Conservation (phyloP, 1,140 invertebrate species). For the Diabrotica undecimpunctata region DNA sequence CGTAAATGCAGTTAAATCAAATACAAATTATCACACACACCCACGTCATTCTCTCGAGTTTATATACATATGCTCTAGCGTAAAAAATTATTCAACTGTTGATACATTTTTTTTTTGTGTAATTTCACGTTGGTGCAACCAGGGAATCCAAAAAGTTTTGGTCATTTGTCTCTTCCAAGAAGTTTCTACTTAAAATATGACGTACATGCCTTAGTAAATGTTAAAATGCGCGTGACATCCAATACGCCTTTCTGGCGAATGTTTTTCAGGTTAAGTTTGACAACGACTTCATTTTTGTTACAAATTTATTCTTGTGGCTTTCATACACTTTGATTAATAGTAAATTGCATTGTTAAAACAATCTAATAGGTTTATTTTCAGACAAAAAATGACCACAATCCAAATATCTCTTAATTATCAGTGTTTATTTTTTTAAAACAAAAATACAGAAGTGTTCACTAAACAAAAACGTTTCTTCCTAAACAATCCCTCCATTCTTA, state of each 20-base stretch:
- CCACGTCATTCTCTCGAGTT: background rate
- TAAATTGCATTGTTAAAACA: background rate
- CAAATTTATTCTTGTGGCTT: no score
- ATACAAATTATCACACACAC: slow-evolving; percentile 7
- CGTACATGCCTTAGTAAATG: no score
- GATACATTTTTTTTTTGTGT: background rate
- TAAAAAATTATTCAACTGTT: slow-evolving; percentile 14
- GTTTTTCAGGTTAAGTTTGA: no score
- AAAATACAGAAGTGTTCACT: no score
- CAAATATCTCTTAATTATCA: no score
- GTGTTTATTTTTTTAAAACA: no score
- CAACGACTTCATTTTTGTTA: no score
- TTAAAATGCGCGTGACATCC: background rate
- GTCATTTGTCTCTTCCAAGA: no score
- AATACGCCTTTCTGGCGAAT: background rate
- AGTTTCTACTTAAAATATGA: background rate
- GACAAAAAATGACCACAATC: no score
- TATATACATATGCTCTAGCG: slow-evolving; percentile 16
- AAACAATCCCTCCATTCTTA: no score
- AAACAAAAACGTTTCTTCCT: no score
- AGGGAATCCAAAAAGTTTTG: background rate
- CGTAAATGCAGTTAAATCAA: slow-evolving; percentile 10
- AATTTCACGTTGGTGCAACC: background rate
- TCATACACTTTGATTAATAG: background rate
- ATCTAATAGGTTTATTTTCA: background rate